These are phyloP conservation scores for Styela plicata DNA, from an alignment of 23 tunicate genomes.

Conservation along the genomic window DNA sequence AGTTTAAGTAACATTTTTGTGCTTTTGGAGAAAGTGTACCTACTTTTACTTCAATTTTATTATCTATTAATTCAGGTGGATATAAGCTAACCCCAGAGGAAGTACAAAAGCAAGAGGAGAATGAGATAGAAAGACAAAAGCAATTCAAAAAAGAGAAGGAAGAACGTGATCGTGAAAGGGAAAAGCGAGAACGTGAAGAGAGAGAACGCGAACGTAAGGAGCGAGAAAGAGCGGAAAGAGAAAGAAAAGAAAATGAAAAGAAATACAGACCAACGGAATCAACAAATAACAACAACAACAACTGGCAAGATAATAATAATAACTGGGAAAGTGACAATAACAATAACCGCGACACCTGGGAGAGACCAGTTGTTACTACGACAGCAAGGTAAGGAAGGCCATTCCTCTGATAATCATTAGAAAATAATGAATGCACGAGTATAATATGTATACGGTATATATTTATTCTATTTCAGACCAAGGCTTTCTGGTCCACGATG, in stretches of 20 bases:
- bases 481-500: constrained; percentile 49
- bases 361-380: constrained; percentile 15
- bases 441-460: too few species aligned
- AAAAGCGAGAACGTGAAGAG: constrained; percentile 46
- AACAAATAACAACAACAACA: constrained; percentile 23
- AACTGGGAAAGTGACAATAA: constrained; percentile 2
- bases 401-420: too few species aligned
- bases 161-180: constrained; percentile 50
- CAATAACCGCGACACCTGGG: constrained; percentile 20
- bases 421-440: too few species aligned
- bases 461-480: neutral
- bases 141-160: constrained; percentile 28
- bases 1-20: too few species aligned
- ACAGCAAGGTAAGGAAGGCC: constrained; percentile 13
- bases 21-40: too few species aligned
- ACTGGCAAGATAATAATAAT: constrained; percentile 7
- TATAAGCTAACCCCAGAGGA: constrained; percentile 19
- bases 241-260: constrained; percentile 13
- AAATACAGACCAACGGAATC: constrained; percentile 22
- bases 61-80: neutral
- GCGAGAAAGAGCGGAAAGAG: constrained; percentile 36
- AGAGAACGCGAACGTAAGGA: constrained; percentile 52
- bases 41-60: too few species aligned
- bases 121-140: constrained; percentile 31
- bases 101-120: constrained; percentile 34